Conservation (phyloP, 2,888 invertebrate species). For the Cosmorhoe ocellata region DNA sequence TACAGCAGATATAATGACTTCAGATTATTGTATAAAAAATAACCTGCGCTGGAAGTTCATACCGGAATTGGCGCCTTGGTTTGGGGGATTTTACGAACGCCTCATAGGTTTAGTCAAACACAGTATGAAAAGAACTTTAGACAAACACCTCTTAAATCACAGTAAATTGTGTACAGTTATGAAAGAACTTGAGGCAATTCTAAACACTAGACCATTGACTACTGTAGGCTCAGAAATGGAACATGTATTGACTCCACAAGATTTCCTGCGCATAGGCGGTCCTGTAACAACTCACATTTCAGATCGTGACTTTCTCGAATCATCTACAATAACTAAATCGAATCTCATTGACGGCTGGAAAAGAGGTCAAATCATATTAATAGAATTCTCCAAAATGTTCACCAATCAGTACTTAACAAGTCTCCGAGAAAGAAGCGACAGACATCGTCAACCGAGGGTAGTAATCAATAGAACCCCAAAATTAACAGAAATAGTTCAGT, state of each 20-base stretch:
- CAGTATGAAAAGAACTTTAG: not conserved
- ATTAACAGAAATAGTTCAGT: not conserved
- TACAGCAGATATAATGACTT: not conserved
- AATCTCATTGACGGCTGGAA: not conserved
- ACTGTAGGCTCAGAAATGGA: not conserved
- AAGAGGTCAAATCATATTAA: not conserved
- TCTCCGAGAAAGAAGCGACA: not conserved
- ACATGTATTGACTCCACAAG: not conserved
- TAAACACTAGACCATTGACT: not conserved
- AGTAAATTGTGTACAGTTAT: not conserved
- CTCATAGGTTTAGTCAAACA: too few species aligned
- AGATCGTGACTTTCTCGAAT: not conserved
- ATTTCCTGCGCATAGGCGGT: not conserved
- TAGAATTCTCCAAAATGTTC: not conserved
- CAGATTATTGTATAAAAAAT: not conserved
- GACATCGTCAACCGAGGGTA: not conserved
- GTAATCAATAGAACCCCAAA: not conserved
- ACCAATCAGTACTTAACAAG: not conserved
- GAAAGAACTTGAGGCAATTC: not conserved
- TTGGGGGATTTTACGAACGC: too few species aligned
- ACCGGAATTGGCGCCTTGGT: not conserved
- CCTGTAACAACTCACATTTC: not conserved
- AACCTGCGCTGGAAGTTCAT: not conserved
- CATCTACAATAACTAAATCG: not conserved
- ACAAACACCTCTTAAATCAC: not conserved